Base-by-base conservation (phyloP, 2,113 vertebrate genomes). In the Paramisgurnus dabryanus region DNA sequence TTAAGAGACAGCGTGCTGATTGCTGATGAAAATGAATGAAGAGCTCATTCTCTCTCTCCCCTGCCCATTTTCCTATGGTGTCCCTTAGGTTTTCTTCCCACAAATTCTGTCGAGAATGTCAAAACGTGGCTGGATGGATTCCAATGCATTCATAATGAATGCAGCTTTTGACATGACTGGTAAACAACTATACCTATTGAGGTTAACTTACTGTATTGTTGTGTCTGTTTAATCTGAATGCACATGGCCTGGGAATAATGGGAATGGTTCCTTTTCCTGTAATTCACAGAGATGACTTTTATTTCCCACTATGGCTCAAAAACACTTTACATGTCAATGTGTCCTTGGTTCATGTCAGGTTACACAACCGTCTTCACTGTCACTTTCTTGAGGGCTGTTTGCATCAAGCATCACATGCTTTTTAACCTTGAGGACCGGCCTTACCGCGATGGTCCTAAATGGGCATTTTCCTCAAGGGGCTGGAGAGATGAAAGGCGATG, bases 121-220 rank as follows among this genome's bases (percentile, higher is more conserved):
- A 91, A 92, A 94, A 93, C 91, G 91, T n/a, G 89, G 93, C 89
- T 90, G 88, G 89, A 92, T 90, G 76, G 87, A 90, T 83, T 87
- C 87, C 83, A 86, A 84, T 65, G 89, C 88, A 93, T 94, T 87
- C 88, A 94, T 95, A 94, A 95, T 93, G 93, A 92, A 94, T 92
- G 89, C 73, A 64, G 86, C 85, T 89, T 90, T 91, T 93, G 92
- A 92, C 88, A 87, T 85, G 89, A 87, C 61, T 57, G 1, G 71
- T 41, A 41, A 57, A 40, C 34, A 41, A 55, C 34, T 8, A 1
- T 22, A 22, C 22, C 22, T 22, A 22, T 22, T 22, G 22, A 22
- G 22, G 4, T 50, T 50, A 50, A 50, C 49, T 7, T 40, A 49
- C 50, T 18, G 7, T 43, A 34, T 34, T 50, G 17, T 34, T 50